A percentile compares a stretch with the other conserved stretches of the same genome.
Conservation (phyloP, 2,888 invertebrate species). For the Lochmaea capreae region DNA sequence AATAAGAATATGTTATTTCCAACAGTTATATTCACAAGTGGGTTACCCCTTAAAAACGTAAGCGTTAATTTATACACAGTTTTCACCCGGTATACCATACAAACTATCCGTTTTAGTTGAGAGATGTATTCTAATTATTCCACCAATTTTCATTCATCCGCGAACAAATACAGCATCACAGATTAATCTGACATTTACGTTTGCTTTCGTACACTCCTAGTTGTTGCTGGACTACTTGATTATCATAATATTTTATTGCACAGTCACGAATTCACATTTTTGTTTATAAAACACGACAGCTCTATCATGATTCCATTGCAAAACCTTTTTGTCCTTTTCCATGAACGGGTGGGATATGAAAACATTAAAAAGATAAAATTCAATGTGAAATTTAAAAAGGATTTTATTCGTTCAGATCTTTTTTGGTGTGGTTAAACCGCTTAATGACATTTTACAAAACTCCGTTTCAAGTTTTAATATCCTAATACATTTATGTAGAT, state of each 20-base stretch:
- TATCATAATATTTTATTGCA: slow-evolving; percentile 31
- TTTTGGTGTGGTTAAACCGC: not conserved
- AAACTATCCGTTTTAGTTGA: no score
- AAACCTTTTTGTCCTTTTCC: slow-evolving; percentile 2
- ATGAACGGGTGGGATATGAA: not conserved
- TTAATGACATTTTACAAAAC: not conserved
- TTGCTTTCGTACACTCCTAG: slow-evolving; percentile 5
- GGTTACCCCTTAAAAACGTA: no score
- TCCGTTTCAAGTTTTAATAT: not conserved
- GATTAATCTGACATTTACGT: not conserved
- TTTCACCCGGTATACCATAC: no score
- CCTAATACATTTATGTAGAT: not conserved
- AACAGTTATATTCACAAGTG: no score
- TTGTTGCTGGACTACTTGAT: slow-evolving; percentile 1
- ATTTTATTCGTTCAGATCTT: not conserved
- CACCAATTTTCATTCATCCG: not conserved
- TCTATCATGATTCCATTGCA: slow-evolving; percentile 21
- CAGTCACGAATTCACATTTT: slow-evolving; percentile 27
- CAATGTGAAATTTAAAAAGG: not conserved
- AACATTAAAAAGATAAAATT: not conserved
- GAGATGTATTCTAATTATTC: not conserved
- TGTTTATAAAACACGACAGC: slow-evolving; percentile 17
- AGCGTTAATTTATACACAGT: no score
- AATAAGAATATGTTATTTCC: no score
- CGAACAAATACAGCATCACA: not conserved